Percentiles rank a stretch among this genome's conserved stretches.
phyloP scores from a whole-genome alignment of 2,113 vertebrate genomes.

The Martes martes region DNA sequence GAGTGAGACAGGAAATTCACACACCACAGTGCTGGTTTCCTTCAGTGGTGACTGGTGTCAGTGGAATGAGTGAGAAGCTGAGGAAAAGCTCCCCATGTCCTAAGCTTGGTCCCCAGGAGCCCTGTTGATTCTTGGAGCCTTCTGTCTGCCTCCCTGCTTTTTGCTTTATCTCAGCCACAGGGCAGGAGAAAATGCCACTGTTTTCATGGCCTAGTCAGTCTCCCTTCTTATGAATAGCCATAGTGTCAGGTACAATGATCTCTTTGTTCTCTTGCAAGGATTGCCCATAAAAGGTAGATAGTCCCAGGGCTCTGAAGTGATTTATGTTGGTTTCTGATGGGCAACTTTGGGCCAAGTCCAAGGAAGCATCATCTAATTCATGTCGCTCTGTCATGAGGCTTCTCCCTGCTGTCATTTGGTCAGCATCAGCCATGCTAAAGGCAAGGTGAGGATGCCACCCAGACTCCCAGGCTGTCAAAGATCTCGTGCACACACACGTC shows the following conservation, averaged over 20 bases:
- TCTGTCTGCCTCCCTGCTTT: background rate
- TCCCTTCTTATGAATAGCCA: background rate
- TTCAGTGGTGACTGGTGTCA: background rate
- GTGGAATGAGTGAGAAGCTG: background rate
- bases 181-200: background rate
- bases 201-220: background rate
- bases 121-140: background rate
- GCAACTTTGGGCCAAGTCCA: background rate
- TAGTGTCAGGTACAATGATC: background rate
- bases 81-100: background rate
- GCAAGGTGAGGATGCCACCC: background rate
- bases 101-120: background rate
- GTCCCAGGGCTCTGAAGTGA: background rate
- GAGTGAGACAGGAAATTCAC: fast-evolving
- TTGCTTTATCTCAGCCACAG: background rate
- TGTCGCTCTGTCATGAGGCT: background rate
- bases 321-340: background rate
- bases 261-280: background rate
- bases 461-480: background rate
- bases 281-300: background rate
- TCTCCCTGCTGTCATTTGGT: background rate
- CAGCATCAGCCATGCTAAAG: background rate
- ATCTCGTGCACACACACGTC: fast-evolving
- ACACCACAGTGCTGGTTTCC: background rate
- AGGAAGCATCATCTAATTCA: background rate